These are phyloP conservation scores for Euthynnus affinis DNA, from an alignment of 2,797 vertebrate genomes.

Conservation along the genomic window DNA sequence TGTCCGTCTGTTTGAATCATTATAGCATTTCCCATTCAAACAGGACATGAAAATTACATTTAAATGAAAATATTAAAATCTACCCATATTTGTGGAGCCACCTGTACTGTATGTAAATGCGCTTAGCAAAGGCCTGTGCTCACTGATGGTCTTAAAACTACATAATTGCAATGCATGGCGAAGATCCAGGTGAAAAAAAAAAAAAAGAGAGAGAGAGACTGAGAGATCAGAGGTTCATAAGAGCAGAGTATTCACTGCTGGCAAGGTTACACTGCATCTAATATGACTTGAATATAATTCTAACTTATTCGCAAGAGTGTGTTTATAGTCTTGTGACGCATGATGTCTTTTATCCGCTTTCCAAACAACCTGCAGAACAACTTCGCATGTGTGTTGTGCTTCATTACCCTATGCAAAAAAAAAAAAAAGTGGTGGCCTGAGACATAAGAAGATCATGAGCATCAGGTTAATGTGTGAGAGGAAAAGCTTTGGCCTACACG, in stretches of 20 bases:
- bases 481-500: conserved; percentile 23
- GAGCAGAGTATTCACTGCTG: background rate
- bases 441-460: conserved; percentile 62
- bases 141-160: conserved; percentile 73
- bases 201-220: background rate
- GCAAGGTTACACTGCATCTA: background rate
- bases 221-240: background rate
- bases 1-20: conserved; percentile 72
- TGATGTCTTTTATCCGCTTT: conserved; percentile 29
- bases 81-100: conserved; percentile 81
- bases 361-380: conserved; percentile 39
- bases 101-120: conserved; percentile 87
- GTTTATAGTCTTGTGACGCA: conserved; percentile 2
- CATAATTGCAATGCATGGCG: conserved; percentile 74
- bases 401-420: conserved; percentile 73
- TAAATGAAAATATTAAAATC: conserved; percentile 87
- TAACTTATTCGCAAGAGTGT: background rate
- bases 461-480: conserved; percentile 46
- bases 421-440: conserved; percentile 53
- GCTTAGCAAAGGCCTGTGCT: conserved; percentile 60
- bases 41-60: conserved; percentile 85
- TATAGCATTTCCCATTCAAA: conserved; percentile 87
- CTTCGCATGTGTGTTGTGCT: conserved; percentile 51
- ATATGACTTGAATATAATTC: background rate
- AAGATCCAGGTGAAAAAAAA: conserved; percentile 52